Percentiles rank a stretch among this genome's conserved stretches.
Evolutionary conservation across 2,888 invertebrate genomes (phyloP).

Genomic region (Limnephilus lunatus): DNA sequence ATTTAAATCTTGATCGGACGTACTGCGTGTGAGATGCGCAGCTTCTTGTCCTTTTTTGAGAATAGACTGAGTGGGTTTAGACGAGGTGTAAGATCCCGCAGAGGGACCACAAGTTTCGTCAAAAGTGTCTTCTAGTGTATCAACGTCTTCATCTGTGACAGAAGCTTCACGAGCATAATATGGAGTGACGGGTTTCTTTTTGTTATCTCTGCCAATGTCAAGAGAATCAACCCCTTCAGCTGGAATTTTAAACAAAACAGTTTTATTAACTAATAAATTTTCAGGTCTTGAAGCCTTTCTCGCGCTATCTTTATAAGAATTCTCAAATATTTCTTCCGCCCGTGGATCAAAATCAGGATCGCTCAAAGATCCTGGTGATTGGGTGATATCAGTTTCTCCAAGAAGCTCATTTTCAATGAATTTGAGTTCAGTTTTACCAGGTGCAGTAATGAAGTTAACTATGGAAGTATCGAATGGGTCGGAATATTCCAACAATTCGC

Average conservation of each 20-base stretch:
- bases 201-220: constrained; percentile 78
- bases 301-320: constrained; percentile 69
- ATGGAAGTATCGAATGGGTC: constrained; percentile 94
- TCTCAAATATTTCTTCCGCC: constrained; percentile 77
- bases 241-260: constrained; percentile 77
- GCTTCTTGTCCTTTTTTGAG: constrained; percentile 68
- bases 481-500: constrained; percentile 78
- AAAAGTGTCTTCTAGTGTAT: constrained; percentile 71
- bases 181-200: constrained; percentile 87
- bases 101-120: constrained; percentile 31
- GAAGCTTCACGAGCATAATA: constrained; percentile 84
- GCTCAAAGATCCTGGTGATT: constrained; percentile 74
- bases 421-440: constrained; percentile 88
- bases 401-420: constrained; percentile 87
- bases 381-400: constrained; percentile 71
- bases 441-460: constrained; percentile 83
- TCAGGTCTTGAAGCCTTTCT: constrained; percentile 82
- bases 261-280: constrained; percentile 76
- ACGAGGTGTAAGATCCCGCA: not conserved
- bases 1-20: constrained; percentile 82
- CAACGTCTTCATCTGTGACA: constrained; percentile 77
- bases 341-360: constrained; percentile 92
- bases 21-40: constrained; percentile 75
- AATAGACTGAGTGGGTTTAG: constrained; percentile 52
- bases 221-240: constrained; percentile 73